Evolutionary conservation across 2,888 invertebrate genomes (phyloP).

Genomic region (Agonopterix subpropinquella): DNA sequence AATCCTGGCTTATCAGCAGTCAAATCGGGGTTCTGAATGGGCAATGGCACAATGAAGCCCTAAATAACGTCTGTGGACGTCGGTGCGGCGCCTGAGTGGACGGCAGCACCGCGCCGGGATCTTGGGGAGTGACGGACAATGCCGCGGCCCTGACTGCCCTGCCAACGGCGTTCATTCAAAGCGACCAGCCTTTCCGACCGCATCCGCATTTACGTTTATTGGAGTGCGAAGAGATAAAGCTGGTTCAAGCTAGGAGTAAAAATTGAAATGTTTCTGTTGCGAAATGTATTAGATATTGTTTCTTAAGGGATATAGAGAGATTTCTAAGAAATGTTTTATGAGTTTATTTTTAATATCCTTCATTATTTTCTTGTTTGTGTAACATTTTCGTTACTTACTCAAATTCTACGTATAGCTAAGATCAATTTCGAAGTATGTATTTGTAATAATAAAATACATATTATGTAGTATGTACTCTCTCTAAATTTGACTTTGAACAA

Average conservation of each 20-base stretch:
- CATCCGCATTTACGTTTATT: constrained; percentile 49
- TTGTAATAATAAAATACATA: too few relatives aligned
- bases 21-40: constrained; percentile 53
- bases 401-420: too few relatives aligned
- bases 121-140: constrained; percentile 63
- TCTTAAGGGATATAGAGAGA: too few relatives aligned
- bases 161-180: constrained; percentile 40
- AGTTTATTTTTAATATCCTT: too few relatives aligned
- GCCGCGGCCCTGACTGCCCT: constrained; percentile 48
- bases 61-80: constrained; percentile 65
- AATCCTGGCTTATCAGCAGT: constrained; percentile 57
- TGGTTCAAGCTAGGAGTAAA: constrained; percentile 10
- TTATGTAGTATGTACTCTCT: too few relatives aligned
- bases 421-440: too few relatives aligned
- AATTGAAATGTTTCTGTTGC: constrained; percentile 10
- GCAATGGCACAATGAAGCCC: constrained; percentile 63
- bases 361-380: too few relatives aligned
- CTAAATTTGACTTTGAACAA: too few relatives aligned
- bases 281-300: background rate
- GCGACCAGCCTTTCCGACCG: constrained; percentile 24
- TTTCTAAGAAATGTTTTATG: too few relatives aligned
- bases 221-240: constrained; percentile 45
- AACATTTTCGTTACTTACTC: too few relatives aligned
- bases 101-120: constrained; percentile 38
- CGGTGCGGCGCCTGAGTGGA: constrained; percentile 63